phyloP scores from a whole-genome alignment of 2,113 vertebrate genomes.

The Microtus montanus region DNA sequence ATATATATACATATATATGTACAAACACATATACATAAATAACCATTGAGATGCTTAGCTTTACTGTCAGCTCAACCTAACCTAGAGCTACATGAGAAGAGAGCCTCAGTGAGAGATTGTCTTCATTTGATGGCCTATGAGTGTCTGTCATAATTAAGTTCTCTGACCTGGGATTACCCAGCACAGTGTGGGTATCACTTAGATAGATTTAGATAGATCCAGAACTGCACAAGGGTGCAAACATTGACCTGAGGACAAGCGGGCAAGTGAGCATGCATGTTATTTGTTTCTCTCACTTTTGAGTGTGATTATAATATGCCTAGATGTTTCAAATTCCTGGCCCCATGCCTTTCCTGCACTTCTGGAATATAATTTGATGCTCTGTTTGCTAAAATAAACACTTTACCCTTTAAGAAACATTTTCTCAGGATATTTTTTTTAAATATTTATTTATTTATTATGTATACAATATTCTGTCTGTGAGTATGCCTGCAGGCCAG shows the following conservation, averaged over 20 bases:
- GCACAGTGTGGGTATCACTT: neutral
- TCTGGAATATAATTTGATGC: neutral
- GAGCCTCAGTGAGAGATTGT: neutral
- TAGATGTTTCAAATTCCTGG: neutral
- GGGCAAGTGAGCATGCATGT: neutral
- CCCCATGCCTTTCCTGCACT: neutral
- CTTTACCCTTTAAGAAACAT: neutral
- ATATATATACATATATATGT: neutral
- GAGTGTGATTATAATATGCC: neutral
- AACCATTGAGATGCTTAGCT: neutral
- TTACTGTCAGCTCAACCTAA: neutral
- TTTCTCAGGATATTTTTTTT: neutral
- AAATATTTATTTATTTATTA: no score
- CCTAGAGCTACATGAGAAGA: no score
- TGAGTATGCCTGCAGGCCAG: no score
- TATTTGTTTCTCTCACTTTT: neutral
- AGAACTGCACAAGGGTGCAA: no score
- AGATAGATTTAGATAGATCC: neutral
- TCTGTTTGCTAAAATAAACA: neutral
- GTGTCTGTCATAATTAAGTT: neutral
- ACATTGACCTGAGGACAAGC: no score
- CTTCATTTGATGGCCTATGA: no score
- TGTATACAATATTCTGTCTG: no score
- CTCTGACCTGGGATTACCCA: neutral
- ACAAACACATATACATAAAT: neutral